Conservation (phyloP, 2,113 vertebrate genomes). For the Puffinus mauretanicus region DNA sequence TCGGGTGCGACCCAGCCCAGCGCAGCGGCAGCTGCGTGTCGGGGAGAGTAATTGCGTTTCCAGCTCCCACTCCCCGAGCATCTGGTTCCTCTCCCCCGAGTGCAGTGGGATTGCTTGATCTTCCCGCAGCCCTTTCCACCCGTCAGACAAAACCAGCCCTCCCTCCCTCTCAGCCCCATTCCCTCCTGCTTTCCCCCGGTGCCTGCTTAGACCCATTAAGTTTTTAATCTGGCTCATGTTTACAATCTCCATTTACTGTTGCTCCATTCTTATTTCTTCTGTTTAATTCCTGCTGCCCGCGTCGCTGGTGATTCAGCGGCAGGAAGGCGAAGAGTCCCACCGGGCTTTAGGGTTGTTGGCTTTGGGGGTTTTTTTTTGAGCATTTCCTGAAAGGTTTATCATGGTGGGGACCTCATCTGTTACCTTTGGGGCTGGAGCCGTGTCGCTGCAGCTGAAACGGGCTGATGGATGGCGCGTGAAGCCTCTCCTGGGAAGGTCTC, state of each 20-base stretch:
- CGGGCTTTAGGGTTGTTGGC: background rate
- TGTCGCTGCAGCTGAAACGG: background rate
- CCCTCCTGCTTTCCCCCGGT: background rate
- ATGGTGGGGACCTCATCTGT: background rate
- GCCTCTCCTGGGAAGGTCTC: background rate
- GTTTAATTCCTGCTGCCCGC: background rate
- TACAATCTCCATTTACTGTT: background rate
- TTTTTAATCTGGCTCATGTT: background rate
- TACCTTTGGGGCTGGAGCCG: background rate
- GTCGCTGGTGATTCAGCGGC: background rate
- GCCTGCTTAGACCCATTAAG: background rate
- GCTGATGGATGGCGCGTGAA: background rate
- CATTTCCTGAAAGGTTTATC: background rate
- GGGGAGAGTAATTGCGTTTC: background rate
- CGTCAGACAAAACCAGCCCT: background rate
- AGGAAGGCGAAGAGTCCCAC: background rate
- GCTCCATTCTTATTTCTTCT: background rate
- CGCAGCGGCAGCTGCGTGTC: rapidly evolving
- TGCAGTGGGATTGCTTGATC: background rate
- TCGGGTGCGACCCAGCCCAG: background rate
- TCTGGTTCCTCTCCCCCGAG: background rate
- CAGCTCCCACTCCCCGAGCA: background rate
- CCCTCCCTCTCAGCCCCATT: background rate
- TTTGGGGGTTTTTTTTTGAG: background rate
- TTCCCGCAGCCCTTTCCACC: background rate